A percentile compares a stretch with the other conserved stretches of the same genome.
phyloP scores from a whole-genome alignment of 64 coral and sea anemone species.

The Montipora capricornis region DNA sequence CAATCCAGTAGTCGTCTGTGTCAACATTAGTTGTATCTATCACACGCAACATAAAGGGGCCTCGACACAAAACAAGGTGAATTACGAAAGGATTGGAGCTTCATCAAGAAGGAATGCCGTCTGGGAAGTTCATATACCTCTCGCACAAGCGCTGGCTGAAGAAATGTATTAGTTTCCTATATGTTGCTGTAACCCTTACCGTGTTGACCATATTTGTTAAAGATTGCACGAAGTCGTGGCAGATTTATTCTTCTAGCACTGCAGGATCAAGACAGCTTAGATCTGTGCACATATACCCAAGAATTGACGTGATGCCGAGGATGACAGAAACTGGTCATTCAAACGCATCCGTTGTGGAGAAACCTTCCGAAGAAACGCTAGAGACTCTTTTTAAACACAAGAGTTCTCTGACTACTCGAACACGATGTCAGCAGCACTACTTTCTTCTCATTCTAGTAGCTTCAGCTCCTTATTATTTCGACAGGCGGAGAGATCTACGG shows the following conservation, averaged over 20 bases:
- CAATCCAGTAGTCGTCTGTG: slow-evolving; percentile 30
- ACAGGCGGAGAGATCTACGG: slow-evolving; percentile 54
- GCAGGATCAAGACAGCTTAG: not conserved
- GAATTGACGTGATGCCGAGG: not conserved
- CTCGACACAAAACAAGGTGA: not conserved
- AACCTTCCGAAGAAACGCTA: not conserved
- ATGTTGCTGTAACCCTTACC: not conserved
- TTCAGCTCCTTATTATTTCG: slow-evolving; percentile 41
- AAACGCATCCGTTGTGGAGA: not conserved
- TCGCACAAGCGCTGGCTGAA: slow-evolving; percentile 8
- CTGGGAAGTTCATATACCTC: not conserved
- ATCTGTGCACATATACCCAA: slow-evolving; percentile 12
- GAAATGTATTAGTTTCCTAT: not conserved
- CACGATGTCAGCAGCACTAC: slow-evolving; percentile 16
- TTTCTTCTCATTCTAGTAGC: slow-evolving; percentile 73
- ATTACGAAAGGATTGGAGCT: not conserved
- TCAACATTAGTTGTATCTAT: not conserved
- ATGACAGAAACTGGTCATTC: not conserved
- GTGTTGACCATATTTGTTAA: slow-evolving; percentile 8
- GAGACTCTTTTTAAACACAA: not conserved
- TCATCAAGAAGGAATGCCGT: not conserved
- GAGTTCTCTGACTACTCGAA: not conserved
- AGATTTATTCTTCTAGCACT: not conserved
- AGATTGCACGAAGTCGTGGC: slow-evolving; percentile 10
- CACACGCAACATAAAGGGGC: not conserved